Evolutionary conservation across 2,888 invertebrate species (phyloP), one percentile per base, ranked within the genome.

Genomic region (Crematogaster levior): DNA sequence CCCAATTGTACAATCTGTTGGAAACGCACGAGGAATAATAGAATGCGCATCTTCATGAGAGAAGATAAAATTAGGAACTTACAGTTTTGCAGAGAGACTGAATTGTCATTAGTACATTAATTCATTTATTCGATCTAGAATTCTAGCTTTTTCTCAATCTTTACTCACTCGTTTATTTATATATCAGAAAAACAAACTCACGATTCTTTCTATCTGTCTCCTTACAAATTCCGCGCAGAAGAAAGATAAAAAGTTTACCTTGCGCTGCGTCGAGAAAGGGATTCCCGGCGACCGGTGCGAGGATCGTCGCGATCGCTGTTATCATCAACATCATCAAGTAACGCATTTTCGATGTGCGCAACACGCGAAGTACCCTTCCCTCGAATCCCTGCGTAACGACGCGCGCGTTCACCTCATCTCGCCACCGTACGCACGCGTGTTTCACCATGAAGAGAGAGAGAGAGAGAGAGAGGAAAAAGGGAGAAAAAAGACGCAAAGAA

Each of bases 231-330:
- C 0, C 43, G 1, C 21, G 10, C 2, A n/a, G 3, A 46, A 37
- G 27, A 37, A 15, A 61, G 5, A 30, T 24, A 24, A 10, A 40
- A 43, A 34, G 53, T 48, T 85, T 91, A 92, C 92, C 92, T 91
- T 90, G 91, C 58, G 81, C 79, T 10, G 86, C 82, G 43, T 88
- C 87, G 46, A 86, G 83, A 40, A 88, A 88, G n/a, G 89, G 87
- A 88, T 86, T 89, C 46, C 86, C 85, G 43, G 63, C 63, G 48
- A 82, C 82, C 68, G 83, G 68, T 27, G 73, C 84, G 72, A 89
- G 68, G 66, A 87, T 84, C 84, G 83, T 80, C 63, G 77, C 70
- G 24, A 87, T 24, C 27, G 82, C 66, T 7, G 73, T 85, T 74
- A 91, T 86, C 51, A 82, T 51, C 70, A 89, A 65, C 85, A 89